phyloP scores from a whole-genome alignment of 2,888 invertebrate species.

The Cephus runcator region DNA sequence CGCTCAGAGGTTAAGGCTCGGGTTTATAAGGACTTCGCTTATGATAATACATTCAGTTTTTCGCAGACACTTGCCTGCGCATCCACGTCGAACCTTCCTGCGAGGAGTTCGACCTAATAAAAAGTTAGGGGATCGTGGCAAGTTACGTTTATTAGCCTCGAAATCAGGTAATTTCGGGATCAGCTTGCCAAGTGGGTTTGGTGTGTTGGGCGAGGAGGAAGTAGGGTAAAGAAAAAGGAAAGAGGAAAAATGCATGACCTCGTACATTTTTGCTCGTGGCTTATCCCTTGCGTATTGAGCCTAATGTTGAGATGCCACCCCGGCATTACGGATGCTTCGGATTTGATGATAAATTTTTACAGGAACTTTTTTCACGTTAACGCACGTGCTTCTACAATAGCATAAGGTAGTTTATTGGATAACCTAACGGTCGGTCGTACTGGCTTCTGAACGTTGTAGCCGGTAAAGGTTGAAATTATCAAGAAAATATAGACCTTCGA shows the following conservation, averaged over 20 bases:
- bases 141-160: constrained; percentile 29
- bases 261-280: neutral
- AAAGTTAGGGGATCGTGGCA: constrained; percentile 29
- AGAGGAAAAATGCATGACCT: constrained; percentile 12
- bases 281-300: neutral
- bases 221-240: neutral
- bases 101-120: constrained; percentile 24
- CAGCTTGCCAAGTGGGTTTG: constrained; percentile 10
- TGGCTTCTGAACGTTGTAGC: too few species aligned
- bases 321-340: neutral
- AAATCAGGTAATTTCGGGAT: constrained; percentile 30
- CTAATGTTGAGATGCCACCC: neutral
- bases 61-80: constrained; percentile 14
- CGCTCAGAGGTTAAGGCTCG: constrained; percentile 16
- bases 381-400: neutral
- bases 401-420: neutral
- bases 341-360: neutral
- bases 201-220: neutral
- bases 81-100: constrained; percentile 15
- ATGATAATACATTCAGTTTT: constrained; percentile 25
- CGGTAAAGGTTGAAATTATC: constrained; percentile 1
- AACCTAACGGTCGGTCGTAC: neutral
- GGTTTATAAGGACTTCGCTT: constrained; percentile 29
- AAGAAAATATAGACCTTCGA: neutral
- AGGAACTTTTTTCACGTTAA: neutral